Base-by-base conservation (phyloP, 1,140 invertebrate species). In the Aphis gossypii region DNA sequence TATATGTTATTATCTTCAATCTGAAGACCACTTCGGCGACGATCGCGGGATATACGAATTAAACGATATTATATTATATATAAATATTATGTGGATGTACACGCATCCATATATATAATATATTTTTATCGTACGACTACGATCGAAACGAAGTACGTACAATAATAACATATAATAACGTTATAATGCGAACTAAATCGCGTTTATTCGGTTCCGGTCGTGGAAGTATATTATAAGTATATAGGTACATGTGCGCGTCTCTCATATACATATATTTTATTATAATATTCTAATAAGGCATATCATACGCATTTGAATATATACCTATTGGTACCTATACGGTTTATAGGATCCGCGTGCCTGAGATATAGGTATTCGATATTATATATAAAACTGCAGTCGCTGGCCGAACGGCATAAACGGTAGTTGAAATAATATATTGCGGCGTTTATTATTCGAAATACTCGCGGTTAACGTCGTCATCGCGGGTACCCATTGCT, bases 361-460 rank as follows among this genome's bases (percentile, higher is more conserved):
- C 30, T n/a, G n/a, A 51, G 14, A 2, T 51, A 51, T 51, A 18
- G 48, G 14, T 18, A 51, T 8, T 25, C 38, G 9, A 86, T 46
- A 46, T 23, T 23, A 5, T 44, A 41, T 44, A 41, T 84, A 1
- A 25, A 46, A 44, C 35, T 35, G 35, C 38, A 41, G 14, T 86
- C 23, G 25, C 41, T 14, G 25, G 84, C 38, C 30, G 30, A 46
- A 86, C 84, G 84, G 84, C 46, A 86, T 46, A 30, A 30, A 86
- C 84, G 84, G 84, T 86, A 86, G 84, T 86, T 41, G 84, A 46
- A 30, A 46, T 86, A 44, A 46, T 86, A 44, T 46, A 76, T 76
- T 76, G 60, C 60, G 41, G 84, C 7, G 84, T 86, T 86, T 86
- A 86, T 41, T 41, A 46, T 44, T 86, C 41, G 84, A 44, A 84